Conservation (phyloP, 2,888 invertebrate species). For the Agrilus mali region DNA sequence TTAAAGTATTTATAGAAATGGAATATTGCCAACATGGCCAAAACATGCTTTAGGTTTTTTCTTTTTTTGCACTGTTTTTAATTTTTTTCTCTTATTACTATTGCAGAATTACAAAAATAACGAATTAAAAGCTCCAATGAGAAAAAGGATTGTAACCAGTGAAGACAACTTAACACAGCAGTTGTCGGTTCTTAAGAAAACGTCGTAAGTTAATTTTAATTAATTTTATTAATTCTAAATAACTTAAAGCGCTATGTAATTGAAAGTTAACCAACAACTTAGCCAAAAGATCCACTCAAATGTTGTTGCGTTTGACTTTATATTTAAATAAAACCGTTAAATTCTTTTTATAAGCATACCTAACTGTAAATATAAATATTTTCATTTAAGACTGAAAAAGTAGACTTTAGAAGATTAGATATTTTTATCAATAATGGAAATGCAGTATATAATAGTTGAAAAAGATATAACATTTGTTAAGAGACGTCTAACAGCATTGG, state of each 20-base stretch:
- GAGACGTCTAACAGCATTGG: too few species aligned
- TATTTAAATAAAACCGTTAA: neutral
- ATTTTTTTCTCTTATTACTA: conserved; percentile 13
- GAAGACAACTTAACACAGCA: conserved; percentile 52
- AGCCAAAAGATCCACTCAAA: conserved; percentile 1
- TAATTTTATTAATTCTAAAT: too few species aligned
- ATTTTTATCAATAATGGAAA: too few species aligned
- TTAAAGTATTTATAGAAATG: too few species aligned
- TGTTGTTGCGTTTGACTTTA: neutral
- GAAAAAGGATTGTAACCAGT: conserved; percentile 50
- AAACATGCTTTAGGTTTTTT: neutral
- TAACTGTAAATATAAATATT: too few species aligned
- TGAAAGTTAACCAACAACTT: neutral
- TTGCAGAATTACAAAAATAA: conserved; percentile 25
- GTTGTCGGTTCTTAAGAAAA: conserved; percentile 50
- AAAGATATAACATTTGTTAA: too few species aligned
- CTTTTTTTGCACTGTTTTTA: neutral
- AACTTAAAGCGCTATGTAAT: too few species aligned
- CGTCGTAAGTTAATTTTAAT: conserved; percentile 35
- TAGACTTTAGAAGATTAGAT: too few species aligned
- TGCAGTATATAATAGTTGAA: too few species aligned
- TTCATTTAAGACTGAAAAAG: too few species aligned
- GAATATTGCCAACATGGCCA: too few species aligned
- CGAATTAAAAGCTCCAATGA: conserved; percentile 35
- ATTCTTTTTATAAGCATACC: too few species aligned